Evolutionary conservation across 2,797 vertebrate species (phyloP).

Genomic region (Triplophysa bombifrons): DNA sequence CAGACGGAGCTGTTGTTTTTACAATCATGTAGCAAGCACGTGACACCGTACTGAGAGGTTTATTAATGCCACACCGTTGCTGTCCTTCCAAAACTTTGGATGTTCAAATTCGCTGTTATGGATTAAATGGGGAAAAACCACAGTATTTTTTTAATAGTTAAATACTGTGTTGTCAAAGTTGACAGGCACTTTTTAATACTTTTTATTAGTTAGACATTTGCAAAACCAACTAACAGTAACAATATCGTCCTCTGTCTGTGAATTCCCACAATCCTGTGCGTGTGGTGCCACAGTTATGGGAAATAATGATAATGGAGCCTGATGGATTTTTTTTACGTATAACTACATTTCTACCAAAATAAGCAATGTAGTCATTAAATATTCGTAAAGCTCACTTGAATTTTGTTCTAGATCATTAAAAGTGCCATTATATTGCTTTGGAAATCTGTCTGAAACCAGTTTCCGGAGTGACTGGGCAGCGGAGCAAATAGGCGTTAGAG

Average conservation of each 20-base stretch:
- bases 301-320: background rate
- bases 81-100: no score
- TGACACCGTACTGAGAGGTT: background rate
- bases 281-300: background rate
- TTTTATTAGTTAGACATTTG: no score
- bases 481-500: background rate
- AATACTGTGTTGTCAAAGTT: no score
- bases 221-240: no score
- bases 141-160: no score
- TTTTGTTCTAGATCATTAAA: conserved; percentile 11
- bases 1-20: background rate
- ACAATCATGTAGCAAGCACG: background rate
- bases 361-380: conserved; percentile 4
- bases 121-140: no score
- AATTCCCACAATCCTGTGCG: background rate
- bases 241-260: background rate
- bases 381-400: background rate
- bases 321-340: background rate
- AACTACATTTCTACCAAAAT: background rate
- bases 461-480: conserved; percentile 4
- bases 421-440: background rate
- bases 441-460: conserved; percentile 2
- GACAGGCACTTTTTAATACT: no score
- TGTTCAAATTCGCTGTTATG: no score
- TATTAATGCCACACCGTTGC: background rate